Conservation (phyloP, 2,888 invertebrate genomes). For the Mechanitis messenoides region DNA sequence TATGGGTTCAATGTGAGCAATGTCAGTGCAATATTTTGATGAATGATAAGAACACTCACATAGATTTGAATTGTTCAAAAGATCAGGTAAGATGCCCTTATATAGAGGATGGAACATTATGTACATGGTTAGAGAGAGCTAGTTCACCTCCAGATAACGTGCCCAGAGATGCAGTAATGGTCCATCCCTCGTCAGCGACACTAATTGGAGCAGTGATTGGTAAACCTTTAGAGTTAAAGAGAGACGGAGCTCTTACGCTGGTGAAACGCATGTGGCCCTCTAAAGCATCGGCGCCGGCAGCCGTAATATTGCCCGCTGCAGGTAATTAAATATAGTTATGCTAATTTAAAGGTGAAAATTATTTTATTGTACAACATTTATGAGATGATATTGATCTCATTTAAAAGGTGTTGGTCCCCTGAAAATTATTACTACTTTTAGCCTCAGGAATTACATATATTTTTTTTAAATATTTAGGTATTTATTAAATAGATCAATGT, state of each 20-base stretch:
- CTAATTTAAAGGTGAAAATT: too few species aligned
- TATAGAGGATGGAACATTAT: slow-evolving; percentile 49
- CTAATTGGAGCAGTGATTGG: slow-evolving; percentile 64
- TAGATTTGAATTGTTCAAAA: slow-evolving; percentile 68
- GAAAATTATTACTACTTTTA: too few species aligned
- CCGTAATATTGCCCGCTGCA: slow-evolving; percentile 62
- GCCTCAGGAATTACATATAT: too few species aligned
- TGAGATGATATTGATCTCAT: too few species aligned
- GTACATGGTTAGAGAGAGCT: slow-evolving; percentile 60
- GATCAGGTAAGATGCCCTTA: slow-evolving; percentile 67
- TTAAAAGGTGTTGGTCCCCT: too few species aligned
- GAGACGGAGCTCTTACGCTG: slow-evolving; percentile 56
- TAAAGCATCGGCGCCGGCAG: slow-evolving; percentile 61
- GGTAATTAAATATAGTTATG: slow-evolving; percentile 36
- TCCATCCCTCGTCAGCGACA: slow-evolving; percentile 61
- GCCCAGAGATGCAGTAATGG: slow-evolving; percentile 57
- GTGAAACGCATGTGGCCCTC: slow-evolving; percentile 70
- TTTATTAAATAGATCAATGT: too few species aligned
- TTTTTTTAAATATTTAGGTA: too few species aligned
- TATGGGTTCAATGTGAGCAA: slow-evolving; percentile 80
- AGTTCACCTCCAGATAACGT: slow-evolving; percentile 53
- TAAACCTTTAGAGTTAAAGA: slow-evolving; percentile 51
- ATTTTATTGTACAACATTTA: too few species aligned
- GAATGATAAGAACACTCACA: slow-evolving; percentile 77
- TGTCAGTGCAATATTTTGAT: slow-evolving; percentile 75